A percentile compares a stretch with the other conserved stretches of the same genome.
Conservation (phyloP, 1,140 invertebrate genomes). For the Saccostrea glomerata region DNA sequence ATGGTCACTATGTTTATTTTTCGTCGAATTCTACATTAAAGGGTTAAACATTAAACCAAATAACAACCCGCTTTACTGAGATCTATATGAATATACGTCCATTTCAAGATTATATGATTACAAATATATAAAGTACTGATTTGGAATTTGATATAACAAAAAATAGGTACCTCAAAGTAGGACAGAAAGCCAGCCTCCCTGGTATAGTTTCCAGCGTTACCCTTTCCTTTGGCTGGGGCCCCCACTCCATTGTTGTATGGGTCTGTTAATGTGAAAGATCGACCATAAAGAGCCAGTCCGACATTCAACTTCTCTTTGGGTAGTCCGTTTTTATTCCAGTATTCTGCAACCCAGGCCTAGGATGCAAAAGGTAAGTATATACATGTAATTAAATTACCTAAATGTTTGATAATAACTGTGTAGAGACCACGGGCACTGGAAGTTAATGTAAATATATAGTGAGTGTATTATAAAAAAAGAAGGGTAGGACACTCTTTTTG, state of each 20-base stretch:
- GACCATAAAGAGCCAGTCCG: constrained; percentile 87
- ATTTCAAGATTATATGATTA: too few relatives aligned
- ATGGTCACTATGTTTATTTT: too few relatives aligned
- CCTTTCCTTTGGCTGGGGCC: constrained; percentile 55
- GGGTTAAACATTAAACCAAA: too few relatives aligned
- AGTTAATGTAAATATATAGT: too few relatives aligned
- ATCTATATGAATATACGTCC: too few relatives aligned
- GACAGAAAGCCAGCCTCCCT: constrained; percentile 63
- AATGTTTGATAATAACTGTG: neutral
- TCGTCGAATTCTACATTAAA: too few relatives aligned
- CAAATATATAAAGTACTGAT: too few relatives aligned
- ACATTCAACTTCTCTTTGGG: constrained; percentile 97
- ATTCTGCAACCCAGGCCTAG: constrained; percentile 65
- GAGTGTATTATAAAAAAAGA: too few relatives aligned
- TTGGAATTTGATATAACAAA: too few relatives aligned
- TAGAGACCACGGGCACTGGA: too few relatives aligned
- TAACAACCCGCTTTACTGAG: too few relatives aligned
- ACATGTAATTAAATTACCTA: neutral
- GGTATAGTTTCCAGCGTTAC: constrained; percentile 83
- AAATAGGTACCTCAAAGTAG: constrained; percentile 79
- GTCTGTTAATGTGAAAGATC: constrained; percentile 63
- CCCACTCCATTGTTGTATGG: constrained; percentile 48
- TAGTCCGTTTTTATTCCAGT: constrained; percentile 83
- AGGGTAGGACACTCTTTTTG: too few relatives aligned
- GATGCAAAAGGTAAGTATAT: neutral